Evolutionary conservation across 1,140 invertebrate species (phyloP).

Genomic region (Sminthurinus signatus): DNA sequence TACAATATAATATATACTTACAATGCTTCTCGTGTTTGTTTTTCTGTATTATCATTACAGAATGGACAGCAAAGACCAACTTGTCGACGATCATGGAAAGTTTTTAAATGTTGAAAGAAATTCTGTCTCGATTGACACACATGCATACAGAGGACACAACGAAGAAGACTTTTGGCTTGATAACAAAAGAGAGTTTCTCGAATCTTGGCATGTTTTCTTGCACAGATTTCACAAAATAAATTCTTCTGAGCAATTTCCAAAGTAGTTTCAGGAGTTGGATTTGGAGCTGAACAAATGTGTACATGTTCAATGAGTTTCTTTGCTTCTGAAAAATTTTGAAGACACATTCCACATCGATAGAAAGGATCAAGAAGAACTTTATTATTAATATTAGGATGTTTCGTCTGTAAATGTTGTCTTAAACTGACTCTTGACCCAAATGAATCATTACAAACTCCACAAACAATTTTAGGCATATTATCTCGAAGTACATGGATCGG

Average conservation of each 20-base stretch:
- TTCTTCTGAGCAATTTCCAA: constrained; percentile 19
- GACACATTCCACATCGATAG: constrained; percentile 18
- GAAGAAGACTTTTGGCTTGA: constrained; percentile 9
- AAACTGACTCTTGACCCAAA: constrained; percentile 13
- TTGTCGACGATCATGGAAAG: constrained; percentile 7
- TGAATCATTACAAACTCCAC: constrained; percentile 9
- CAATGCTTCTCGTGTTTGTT: constrained; percentile 15
- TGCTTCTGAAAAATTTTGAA: constrained; percentile 17
- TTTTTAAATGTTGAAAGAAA: constrained; percentile 25
- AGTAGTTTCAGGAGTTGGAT: constrained; percentile 3
- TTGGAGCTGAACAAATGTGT: not conserved
- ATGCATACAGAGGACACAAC: constrained; percentile 26
- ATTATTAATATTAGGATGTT: constrained; percentile 11
- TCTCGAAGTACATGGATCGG: not conserved
- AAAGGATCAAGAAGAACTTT: constrained; percentile 19
- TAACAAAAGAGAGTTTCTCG: constrained; percentile 23
- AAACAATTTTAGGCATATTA: not conserved
- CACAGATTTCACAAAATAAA: constrained; percentile 24
- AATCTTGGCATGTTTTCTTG: constrained; percentile 12
- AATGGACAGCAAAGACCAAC: constrained; percentile 21
- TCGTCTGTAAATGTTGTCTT: constrained; percentile 11
- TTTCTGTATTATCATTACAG: constrained; percentile 7
- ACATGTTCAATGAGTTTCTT: constrained; percentile 11
- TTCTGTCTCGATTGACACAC: constrained; percentile 8
- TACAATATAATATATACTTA: too few species aligned